Evolutionary conservation across 2,113 vertebrate genomes (phyloP), one percentile per base, ranked within the genome.

Genomic region (Dipodomys merriami): DNA sequence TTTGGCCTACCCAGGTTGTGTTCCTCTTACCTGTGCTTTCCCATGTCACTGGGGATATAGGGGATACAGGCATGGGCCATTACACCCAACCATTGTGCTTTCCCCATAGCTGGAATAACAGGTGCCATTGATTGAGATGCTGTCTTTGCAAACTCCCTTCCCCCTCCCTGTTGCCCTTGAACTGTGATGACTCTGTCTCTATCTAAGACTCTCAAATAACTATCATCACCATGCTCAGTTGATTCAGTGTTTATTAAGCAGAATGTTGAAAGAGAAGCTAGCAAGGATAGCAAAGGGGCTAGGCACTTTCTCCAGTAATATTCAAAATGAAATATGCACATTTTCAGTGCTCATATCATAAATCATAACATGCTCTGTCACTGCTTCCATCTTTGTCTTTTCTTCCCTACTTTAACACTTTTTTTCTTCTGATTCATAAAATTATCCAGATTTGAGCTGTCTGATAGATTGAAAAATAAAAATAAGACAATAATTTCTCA

Each of bases 301-400:
- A 19, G 27, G 16, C 60, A 39, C 49, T 33, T 83, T 90, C 69
- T n/a, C 46, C 16, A 78, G 71, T 22, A 35, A 57, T 60, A 77
- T 86, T 72, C 77, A 90, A 86, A 81, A 82, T 44, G 64, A 93
- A 90, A 29, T 27, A 90, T 49, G 85, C 20, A 62, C 11, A 11
- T 76, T 30, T 77, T 53, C 49, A 53, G 8, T 12, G 11, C 69
- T 82, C n/a, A 72, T 62, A 85, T 65, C 39, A 78, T 71, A 86
- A 65, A 44, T 71, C 9, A 33, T 57, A 64, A 90, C 74, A 71
- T 35, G 65, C 64, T 57, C 4, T 53, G 25, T 72, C 57, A n/a
- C 15, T 25, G 13, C 6, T 71, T 30, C 64, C 44, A 46, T 72
- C 25, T 46, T 13, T 90, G 67, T 44, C 33, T 73, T 65, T 33